These are phyloP conservation scores for Drosophila sturtevanti DNA, from an alignment of 1,140 invertebrate genomes.

Conservation along the genomic window DNA sequence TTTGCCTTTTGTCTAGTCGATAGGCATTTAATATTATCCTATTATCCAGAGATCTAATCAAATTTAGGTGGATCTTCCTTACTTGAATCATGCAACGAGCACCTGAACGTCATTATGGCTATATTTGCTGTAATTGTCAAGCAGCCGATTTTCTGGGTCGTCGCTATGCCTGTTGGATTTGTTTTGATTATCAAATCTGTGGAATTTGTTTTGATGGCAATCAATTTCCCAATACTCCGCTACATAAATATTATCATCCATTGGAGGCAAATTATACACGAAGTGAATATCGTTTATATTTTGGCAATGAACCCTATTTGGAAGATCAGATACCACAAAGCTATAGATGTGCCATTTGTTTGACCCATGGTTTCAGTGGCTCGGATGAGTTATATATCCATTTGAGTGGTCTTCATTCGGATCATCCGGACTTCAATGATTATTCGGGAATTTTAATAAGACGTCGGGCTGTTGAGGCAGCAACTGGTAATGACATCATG, in stretches of 20 bases:
- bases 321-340: slow-evolving; percentile 31
- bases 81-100: background rate
- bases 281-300: slow-evolving; percentile 37
- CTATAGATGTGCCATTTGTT: slow-evolving; percentile 52
- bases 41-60: background rate
- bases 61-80: background rate
- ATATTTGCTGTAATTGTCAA: slow-evolving; percentile 29
- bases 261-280: slow-evolving; percentile 38
- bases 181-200: slow-evolving; percentile 45
- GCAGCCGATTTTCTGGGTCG: slow-evolving; percentile 22
- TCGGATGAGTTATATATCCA: slow-evolving; percentile 16
- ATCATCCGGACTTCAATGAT: slow-evolving; percentile 28
- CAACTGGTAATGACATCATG: background rate
- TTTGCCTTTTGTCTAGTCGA: background rate
- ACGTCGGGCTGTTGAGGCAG: slow-evolving; percentile 1
- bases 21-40: background rate
- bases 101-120: slow-evolving; percentile 43
- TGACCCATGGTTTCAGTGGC: slow-evolving; percentile 8
- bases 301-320: slow-evolving; percentile 22
- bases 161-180: slow-evolving; percentile 48
- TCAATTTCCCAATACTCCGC: background rate
- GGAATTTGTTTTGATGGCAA: slow-evolving; percentile 35
- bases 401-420: slow-evolving; percentile 9
- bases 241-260: slow-evolving; percentile 48
- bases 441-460: slow-evolving; percentile 27